These are phyloP conservation scores for Habroteleia sp. DNA, from an alignment of 2,888 invertebrate genomes.

Conservation along the genomic window DNA sequence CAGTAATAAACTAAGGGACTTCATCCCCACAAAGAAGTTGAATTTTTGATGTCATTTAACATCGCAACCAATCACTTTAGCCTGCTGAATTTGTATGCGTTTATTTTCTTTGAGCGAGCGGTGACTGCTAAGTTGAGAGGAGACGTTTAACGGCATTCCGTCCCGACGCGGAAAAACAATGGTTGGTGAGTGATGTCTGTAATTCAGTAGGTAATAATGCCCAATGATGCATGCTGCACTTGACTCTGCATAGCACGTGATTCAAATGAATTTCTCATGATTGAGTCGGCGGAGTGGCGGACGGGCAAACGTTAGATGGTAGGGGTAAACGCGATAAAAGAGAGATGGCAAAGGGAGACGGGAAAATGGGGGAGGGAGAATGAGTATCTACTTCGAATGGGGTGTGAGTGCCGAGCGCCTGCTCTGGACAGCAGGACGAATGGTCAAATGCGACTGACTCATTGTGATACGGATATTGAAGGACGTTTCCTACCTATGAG, in stretches of 20 bases:
- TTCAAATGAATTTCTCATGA: conserved; percentile 58
- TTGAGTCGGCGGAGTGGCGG: conserved; percentile 28
- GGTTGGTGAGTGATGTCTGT: conserved; percentile 26
- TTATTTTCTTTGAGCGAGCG: neutral
- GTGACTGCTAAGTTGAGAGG: conserved; percentile 11
- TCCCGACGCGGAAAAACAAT: conserved; percentile 37
- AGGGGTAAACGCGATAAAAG: conserved; percentile 15
- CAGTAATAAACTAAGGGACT: no score
- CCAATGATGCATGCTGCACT: conserved; percentile 50
- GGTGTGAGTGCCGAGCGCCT: conserved; percentile 23
- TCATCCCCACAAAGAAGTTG: no score
- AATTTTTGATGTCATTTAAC: no score
- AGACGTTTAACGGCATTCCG: conserved; percentile 33
- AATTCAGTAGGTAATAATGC: conserved; percentile 48
- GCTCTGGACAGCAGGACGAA: conserved; percentile 40
- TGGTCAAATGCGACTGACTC: conserved; percentile 31
- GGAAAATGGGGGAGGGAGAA: conserved; percentile 35
- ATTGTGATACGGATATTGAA: conserved; percentile 24
- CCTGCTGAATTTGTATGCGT: conserved; percentile 1
- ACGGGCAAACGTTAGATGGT: conserved; percentile 6
- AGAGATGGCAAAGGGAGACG: conserved; percentile 27
- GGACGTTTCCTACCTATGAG: conserved; percentile 2
- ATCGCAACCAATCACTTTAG: conserved; percentile 2
- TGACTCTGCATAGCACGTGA: conserved; percentile 47
- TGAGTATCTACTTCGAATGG: conserved; percentile 13